Evolutionary conservation across 2,888 invertebrate species (phyloP), one percentile per base, ranked within the genome.

Genomic region (Orchesella flavescens): DNA sequence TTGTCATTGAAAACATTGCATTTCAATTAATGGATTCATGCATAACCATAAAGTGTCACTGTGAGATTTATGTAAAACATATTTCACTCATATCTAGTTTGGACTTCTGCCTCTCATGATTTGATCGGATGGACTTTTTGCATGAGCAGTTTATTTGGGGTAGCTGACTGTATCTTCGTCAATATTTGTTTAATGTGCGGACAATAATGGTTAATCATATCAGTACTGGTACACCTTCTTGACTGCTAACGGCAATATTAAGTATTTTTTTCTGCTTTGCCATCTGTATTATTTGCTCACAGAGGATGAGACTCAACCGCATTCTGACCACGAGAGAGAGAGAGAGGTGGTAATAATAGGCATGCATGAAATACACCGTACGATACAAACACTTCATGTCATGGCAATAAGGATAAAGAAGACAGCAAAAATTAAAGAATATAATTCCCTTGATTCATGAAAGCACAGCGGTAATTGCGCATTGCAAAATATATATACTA

Each of bases 271-370:
- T 59, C 19, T 59, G 61, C 43, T 34, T 53, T 75, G 63, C 49
- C 61, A 75, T 75, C 65, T 75, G 65, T 61, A 53, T 53, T 75
- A 75, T 13, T 75, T 65, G 65, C 24, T 34, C 34, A 59, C 61
- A 75, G 34, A 75, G 75, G 75, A 75, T 75, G 75, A 75, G 24
- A 5, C 19, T 15, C 61, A 63, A 74, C 74, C 74, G n/a, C 74
- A 74, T 23, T 15, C 61, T 15, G n/a, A 72, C 72, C 72, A 59
- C 72, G 17, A 72, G 17, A 72, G 43, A 17, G n/a, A 34, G 10
- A 34, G 44, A 3, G 49, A 49, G 49, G 49, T 49, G 4, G 17
- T 49, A 7, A 59, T 59, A 17, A 69, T 72, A 57, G 55, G 43
- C 49, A 49, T 44, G 44, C 49, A 12, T n/a, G 12, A 12, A 49